A percentile compares a stretch with the other conserved stretches of the same genome.
phyloP scores from a whole-genome alignment of 2,797 vertebrate species.

The Brachyalestes nurse region DNA sequence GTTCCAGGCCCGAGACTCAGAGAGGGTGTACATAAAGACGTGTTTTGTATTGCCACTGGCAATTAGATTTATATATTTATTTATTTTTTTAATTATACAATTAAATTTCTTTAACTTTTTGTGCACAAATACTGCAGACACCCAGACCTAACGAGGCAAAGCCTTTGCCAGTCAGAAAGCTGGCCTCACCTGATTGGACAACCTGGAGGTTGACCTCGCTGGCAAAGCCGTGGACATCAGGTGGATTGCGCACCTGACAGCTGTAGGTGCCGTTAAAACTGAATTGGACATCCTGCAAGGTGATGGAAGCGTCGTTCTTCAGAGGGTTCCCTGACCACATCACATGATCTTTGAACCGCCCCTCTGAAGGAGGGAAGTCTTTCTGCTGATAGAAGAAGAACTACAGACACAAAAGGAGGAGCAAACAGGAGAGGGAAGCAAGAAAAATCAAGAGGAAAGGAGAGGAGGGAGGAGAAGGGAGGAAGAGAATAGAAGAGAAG shows the following conservation, averaged over 20 bases:
- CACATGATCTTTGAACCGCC: conserved; percentile 80
- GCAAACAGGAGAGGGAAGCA: background rate
- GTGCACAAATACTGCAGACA: no score
- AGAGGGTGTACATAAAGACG: no score
- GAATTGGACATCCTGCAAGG: conserved; percentile 80
- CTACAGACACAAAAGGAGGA: conserved; percentile 65
- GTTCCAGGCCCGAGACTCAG: no score
- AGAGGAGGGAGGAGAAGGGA: background rate
- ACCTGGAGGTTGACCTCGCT: conserved; percentile 84
- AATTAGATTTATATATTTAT: no score
- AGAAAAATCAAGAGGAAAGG: no score
- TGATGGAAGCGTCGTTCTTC: conserved; percentile 83
- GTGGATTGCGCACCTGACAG: conserved; percentile 89
- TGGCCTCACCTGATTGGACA: conserved; percentile 57
- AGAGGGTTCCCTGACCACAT: conserved; percentile 87
- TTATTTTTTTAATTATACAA: no score
- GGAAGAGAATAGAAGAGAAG: background rate
- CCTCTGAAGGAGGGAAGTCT: conserved; percentile 65
- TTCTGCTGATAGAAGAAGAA: conserved; percentile 83
- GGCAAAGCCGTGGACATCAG: conserved; percentile 81
- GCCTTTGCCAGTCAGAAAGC: background rate
- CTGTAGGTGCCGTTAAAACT: conserved; percentile 90
- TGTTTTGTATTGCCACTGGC: no score
- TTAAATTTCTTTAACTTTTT: no score
- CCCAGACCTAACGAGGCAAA: no score